A percentile compares a stretch with the other conserved stretches of the same genome.
These are phyloP conservation scores for Sphaeridia pumilis DNA, from an alignment of 2,888 invertebrate species.

Conservation along the genomic window DNA sequence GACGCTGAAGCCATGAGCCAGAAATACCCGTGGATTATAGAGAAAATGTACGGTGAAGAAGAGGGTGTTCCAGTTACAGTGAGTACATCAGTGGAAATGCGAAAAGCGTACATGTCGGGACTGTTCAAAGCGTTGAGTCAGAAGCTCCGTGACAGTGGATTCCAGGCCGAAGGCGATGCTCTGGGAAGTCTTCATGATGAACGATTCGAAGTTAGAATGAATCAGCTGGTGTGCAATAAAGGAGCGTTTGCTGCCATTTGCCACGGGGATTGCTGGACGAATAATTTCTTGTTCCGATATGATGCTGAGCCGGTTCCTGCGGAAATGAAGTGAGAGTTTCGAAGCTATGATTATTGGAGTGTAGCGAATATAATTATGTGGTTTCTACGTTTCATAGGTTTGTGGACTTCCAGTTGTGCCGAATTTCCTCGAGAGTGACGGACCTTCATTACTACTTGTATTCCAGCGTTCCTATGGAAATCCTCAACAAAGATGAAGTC, in stretches of 20 bases:
- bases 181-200: constrained; percentile 5
- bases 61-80: constrained; percentile 17
- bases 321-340: constrained; percentile 6
- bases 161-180: constrained; percentile 4
- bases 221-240: not conserved
- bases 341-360: too few relatives aligned
- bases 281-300: constrained; percentile 31
- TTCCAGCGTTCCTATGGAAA: constrained; percentile 15
- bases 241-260: constrained; percentile 4
- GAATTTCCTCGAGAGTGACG: constrained; percentile 18
- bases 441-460: constrained; percentile 35
- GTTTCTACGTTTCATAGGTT: constrained; percentile 20
- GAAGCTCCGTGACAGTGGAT: constrained; percentile 6
- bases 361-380: too few relatives aligned
- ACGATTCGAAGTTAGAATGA: constrained; percentile 1
- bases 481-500: constrained; percentile 23
- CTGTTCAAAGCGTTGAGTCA: constrained; percentile 13
- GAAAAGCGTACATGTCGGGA: constrained; percentile 11
- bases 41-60: constrained; percentile 20
- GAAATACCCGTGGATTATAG: constrained; percentile 25
- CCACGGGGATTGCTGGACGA: constrained; percentile 31
- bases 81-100: too few relatives aligned
- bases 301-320: too few relatives aligned
- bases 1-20: constrained; percentile 21
- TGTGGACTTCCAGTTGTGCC: constrained; percentile 33